These are phyloP conservation scores for Globicephala melas DNA, from an alignment of 2,113 vertebrate species.

Conservation along the genomic window DNA sequence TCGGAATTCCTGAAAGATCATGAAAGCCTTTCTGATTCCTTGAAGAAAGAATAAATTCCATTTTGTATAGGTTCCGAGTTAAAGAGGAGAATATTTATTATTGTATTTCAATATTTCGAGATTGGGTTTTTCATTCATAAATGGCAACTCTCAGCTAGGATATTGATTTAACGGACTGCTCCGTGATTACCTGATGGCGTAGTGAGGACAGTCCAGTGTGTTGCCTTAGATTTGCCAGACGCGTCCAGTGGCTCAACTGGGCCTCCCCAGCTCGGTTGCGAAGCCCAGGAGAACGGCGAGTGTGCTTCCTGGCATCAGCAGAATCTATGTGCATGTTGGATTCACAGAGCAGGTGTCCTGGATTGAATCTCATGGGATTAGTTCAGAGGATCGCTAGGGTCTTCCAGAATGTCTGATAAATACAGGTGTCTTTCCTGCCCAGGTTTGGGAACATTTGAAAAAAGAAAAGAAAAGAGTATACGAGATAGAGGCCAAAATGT, in stretches of 20 bases:
- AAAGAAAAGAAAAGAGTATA: not conserved
- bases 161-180: not conserved
- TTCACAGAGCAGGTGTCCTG: not conserved
- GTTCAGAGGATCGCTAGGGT: not conserved
- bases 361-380: not conserved
- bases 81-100: not conserved
- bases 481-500: not conserved
- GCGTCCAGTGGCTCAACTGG: not conserved
- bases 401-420: not conserved
- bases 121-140: not conserved
- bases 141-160: not conserved
- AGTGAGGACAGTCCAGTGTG: not conserved
- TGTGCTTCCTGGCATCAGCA: accelerated
- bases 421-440: not conserved
- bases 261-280: not conserved
- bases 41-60: not conserved
- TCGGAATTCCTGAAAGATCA: not conserved
- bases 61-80: not conserved
- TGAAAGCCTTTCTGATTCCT: not conserved
- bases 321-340: accelerated
- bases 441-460: not conserved
- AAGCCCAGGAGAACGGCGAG: not conserved
- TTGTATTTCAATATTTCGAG: not conserved
- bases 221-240: not conserved
- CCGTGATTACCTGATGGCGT: not conserved